Conservation (phyloP, 2,113 vertebrate species). For the Mesocricetus auratus region DNA sequence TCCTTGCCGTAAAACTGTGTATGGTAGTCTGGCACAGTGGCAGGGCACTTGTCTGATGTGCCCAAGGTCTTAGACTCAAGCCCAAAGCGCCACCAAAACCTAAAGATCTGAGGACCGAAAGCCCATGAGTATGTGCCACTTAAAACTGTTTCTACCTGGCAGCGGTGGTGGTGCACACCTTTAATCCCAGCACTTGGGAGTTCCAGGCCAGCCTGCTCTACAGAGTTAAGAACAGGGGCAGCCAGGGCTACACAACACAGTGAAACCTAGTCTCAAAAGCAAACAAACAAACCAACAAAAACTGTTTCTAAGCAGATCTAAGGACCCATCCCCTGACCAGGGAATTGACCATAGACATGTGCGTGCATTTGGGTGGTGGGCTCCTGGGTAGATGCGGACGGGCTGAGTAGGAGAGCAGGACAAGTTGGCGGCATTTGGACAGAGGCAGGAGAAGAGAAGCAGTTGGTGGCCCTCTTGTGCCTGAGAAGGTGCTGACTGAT, state of each 20-base stretch:
- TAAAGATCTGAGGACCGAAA: neutral
- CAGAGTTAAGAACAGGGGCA: no score
- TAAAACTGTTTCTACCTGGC: neutral
- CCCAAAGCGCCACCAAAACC: neutral
- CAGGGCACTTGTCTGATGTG: neutral
- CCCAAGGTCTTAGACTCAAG: neutral
- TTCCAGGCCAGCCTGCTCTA: neutral
- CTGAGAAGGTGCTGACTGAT: neutral
- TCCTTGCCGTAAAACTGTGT: neutral
- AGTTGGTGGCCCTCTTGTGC: neutral
- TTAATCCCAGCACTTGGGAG: neutral
- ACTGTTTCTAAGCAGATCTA: neutral
- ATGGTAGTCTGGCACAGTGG: neutral
- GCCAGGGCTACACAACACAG: neutral
- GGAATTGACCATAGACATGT: neutral
- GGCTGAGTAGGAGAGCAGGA: neutral
- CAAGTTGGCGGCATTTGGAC: neutral
- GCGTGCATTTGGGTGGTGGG: neutral
- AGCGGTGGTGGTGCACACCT: neutral
- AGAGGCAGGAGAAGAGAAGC: neutral
- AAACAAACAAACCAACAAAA: neutral
- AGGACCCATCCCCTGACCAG: neutral
- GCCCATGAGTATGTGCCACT: neutral
- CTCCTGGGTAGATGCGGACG: neutral
- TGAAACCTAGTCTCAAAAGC: neutral